Percentiles rank a stretch among this genome's conserved stretches.
These are phyloP conservation scores for Colossoma macropomum DNA, from an alignment of 2,113 vertebrate species.

Conservation along the genomic window DNA sequence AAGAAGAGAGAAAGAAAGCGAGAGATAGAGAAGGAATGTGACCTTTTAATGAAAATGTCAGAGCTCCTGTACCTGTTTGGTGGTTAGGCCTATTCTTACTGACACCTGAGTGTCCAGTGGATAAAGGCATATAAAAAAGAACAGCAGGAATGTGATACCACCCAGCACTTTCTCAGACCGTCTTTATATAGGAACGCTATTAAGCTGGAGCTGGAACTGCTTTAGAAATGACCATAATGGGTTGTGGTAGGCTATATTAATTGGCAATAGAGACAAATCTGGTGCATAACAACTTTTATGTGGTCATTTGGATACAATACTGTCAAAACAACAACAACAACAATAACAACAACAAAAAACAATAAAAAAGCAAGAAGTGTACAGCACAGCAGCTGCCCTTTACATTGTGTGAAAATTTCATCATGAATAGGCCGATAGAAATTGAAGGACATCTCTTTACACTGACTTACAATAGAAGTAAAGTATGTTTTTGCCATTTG, in stretches of 20 bases:
- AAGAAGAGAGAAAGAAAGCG: constrained; percentile 84
- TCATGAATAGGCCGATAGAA: no score
- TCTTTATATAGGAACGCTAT: not conserved
- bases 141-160: constrained; percentile 1
- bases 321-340: no score
- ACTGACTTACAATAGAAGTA: no score
- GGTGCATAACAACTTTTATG: no score
- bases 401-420: no score
- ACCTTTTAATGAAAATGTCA: constrained; percentile 89
- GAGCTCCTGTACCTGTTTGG: constrained; percentile 71
- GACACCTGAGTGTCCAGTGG: constrained; percentile 64
- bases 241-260: not conserved
- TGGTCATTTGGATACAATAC: no score
- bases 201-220: not conserved
- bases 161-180: not conserved
- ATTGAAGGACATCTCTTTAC: no score
- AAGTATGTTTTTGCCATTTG: no score
- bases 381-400: no score
- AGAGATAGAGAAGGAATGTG: constrained; percentile 77
- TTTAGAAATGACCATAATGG: not conserved
- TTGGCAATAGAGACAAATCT: no score
- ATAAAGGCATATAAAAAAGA: constrained; percentile 42
- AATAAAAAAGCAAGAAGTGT: no score
- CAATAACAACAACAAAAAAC: no score
- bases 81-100: constrained; percentile 58